These are phyloP conservation scores for Pangasianodon gigas DNA, from an alignment of 2,113 vertebrate genomes.

Conservation along the genomic window DNA sequence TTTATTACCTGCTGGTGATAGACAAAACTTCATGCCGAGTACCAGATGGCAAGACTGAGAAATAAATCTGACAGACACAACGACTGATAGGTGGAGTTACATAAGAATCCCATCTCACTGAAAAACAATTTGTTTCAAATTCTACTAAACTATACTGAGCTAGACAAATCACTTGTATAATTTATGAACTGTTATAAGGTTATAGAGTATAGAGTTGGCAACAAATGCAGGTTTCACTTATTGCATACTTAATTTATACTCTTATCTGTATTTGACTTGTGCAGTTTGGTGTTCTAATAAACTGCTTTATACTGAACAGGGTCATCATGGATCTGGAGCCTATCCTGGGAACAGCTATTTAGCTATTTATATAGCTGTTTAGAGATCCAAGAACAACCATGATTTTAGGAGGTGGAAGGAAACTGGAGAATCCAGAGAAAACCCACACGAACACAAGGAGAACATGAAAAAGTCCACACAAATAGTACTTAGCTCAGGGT, in stretches of 20 bases:
- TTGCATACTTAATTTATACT: not conserved
- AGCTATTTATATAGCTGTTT: not conserved
- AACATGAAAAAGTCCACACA: not conserved
- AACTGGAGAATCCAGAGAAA: not conserved
- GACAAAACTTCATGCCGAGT: slow-evolving; percentile 71
- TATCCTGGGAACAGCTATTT: not conserved
- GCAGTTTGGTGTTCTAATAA: not conserved
- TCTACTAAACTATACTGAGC: slow-evolving; percentile 35
- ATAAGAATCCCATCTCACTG: slow-evolving; percentile 38
- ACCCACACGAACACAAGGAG: not conserved
- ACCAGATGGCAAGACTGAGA: slow-evolving; percentile 73
- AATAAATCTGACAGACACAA: slow-evolving; percentile 72
- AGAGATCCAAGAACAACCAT: not conserved
- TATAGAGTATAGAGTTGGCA: not conserved
- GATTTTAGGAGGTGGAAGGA: not conserved
- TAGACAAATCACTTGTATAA: slow-evolving; percentile 28
- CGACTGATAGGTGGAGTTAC: slow-evolving; percentile 66
- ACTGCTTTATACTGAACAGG: not conserved
- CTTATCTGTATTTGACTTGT: not conserved
- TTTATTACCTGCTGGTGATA: slow-evolving; percentile 74
- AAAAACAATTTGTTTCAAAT: slow-evolving; percentile 63
- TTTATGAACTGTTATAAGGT: not conserved
- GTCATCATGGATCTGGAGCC: not conserved
- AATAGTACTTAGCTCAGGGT: not conserved
- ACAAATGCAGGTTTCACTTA: not conserved